Percentiles rank a stretch among this genome's conserved stretches.
These are phyloP conservation scores for Taurulus bubalis DNA, from an alignment of 2,113 vertebrate species.

Conservation along the genomic window DNA sequence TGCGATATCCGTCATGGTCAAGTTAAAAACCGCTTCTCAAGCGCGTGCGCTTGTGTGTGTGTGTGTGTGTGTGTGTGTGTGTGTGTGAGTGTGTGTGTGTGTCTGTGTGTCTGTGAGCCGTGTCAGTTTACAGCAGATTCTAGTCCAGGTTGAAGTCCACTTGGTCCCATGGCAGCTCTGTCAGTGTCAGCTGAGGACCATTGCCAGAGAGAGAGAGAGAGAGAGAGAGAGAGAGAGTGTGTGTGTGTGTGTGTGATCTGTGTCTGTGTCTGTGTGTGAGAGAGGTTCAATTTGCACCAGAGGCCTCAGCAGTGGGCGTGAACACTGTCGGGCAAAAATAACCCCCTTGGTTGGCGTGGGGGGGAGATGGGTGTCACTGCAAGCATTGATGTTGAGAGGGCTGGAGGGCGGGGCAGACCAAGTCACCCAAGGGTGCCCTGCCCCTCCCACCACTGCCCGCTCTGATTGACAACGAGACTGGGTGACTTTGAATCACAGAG, in stretches of 20 bases:
- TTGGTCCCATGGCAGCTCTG: slow-evolving; percentile 61
- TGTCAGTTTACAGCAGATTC: slow-evolving; percentile 56
- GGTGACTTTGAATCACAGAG: slow-evolving; percentile 51
- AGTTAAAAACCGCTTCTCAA: too few species aligned
- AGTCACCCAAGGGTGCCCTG: slow-evolving; percentile 23
- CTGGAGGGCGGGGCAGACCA: neutral
- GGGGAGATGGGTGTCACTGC: neutral
- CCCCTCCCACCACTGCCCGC: neutral
- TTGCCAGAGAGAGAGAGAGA: neutral
- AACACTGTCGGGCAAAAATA: slow-evolving; percentile 66
- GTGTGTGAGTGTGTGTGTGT: neutral
- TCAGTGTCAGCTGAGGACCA: slow-evolving; percentile 61
- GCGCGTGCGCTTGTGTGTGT: slow-evolving; percentile 25
- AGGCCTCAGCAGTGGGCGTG: slow-evolving; percentile 34
- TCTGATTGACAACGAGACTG: slow-evolving; percentile 27
- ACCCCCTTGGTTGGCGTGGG: slow-evolving; percentile 11
- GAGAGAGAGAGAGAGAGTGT: neutral
- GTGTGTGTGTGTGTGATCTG: slow-evolving; percentile 15
- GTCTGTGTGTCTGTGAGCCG: neutral
- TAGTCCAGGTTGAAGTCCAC: slow-evolving; percentile 41
- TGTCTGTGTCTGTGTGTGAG: neutral
- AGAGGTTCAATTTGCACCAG: slow-evolving; percentile 51
- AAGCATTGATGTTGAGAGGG: slow-evolving; percentile 1
- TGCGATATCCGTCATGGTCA: slow-evolving; percentile 72
- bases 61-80: slow-evolving; percentile 16